Base-by-base conservation (phyloP, 2,888 invertebrate species). In the Crematogaster levior region DNA sequence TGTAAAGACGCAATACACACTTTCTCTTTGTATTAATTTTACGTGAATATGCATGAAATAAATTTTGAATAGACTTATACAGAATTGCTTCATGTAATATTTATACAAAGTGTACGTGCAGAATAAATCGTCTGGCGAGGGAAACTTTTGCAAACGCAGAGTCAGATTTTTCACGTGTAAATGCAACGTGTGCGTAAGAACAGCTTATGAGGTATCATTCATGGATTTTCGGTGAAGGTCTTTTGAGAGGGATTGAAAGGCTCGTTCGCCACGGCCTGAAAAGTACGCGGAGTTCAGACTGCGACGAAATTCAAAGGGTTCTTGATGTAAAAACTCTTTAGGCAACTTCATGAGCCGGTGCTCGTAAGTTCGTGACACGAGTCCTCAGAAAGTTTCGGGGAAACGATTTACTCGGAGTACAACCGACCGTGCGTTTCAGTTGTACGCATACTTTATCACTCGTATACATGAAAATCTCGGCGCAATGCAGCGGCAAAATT, bases 311-410 rank as follows among this genome's bases (percentile, higher is more conserved):
- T 73, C 80, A 58, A 74, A 83, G 88, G 79, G 84, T 87, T 84
- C 88, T 88, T 88, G 86, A 90, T 90, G 86, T 86, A 90, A 89
- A 89, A 89, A 86, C 84, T 85, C 85, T 85, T 53, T 82, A 85
- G 87, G 60, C 83, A 87, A 90, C 88, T 90, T 87, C 87, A 87
- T 82, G 90, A 88, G 84, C 75, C 82, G 66, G 82, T 65, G 85
- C 84, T 87, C 77, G 60, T 84, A 86, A 90, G 87, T 87, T 89
- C 65, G 68, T 68, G 87, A 84, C 88, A 85, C 84, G 85, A 82
- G 86, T 82, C 80, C 87, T 87, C 83, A 63, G 70, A 83, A 88
- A 89, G 81, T 89, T 90, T 87, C 51, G 68, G 73, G 63, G 84
- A 87, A 90, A 89, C 89, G 88, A 89, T 89, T 90, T 88, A 87